Evolutionary conservation across 2,888 invertebrate genomes (phyloP).

Genomic region (Orthosia gracilis): DNA sequence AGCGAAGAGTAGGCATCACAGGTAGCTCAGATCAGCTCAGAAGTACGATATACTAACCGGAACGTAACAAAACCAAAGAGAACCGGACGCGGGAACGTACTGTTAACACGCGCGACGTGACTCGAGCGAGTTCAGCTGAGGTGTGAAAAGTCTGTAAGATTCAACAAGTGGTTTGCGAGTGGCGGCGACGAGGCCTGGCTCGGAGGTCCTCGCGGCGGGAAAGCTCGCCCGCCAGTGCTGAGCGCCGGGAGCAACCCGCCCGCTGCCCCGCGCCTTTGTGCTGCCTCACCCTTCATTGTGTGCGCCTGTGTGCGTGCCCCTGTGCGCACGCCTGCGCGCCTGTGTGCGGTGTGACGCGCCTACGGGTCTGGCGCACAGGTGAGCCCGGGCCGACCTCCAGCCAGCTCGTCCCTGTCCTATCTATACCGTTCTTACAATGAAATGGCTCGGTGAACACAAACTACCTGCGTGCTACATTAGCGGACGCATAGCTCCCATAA

Average conservation of each 20-base stretch:
- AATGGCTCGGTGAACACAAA: slow-evolving; percentile 84
- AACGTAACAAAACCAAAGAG: slow-evolving; percentile 59
- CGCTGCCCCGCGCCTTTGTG: slow-evolving; percentile 65
- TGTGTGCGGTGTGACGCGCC: slow-evolving; percentile 82
- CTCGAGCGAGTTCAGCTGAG: slow-evolving; percentile 76
- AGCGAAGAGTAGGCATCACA: slow-evolving; percentile 88
- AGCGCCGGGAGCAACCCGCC: slow-evolving; percentile 51
- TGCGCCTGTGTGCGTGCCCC: slow-evolving; percentile 70
- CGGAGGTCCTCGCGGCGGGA: slow-evolving; percentile 86
- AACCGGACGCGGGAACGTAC: slow-evolving; percentile 66
- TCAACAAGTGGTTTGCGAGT: slow-evolving; percentile 88
- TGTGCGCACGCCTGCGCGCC: slow-evolving; percentile 5
- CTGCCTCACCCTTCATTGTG: not conserved
- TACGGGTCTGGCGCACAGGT: slow-evolving; percentile 86
- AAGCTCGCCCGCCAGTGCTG: slow-evolving; percentile 88
- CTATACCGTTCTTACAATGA: slow-evolving; percentile 86
- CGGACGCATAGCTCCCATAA: slow-evolving; percentile 73
- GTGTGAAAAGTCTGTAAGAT: slow-evolving; percentile 80
- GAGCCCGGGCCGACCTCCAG: slow-evolving; percentile 87
- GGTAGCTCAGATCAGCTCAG: slow-evolving; percentile 71
- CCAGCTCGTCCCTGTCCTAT: slow-evolving; percentile 81
- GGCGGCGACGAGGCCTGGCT: slow-evolving; percentile 81
- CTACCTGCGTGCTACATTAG: slow-evolving; percentile 85
- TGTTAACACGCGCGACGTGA: slow-evolving; percentile 78
- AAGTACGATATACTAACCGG: slow-evolving; percentile 59